phyloP scores from a whole-genome alignment of 2,888 invertebrate genomes.

The Spatulosminthurus flaviceps region DNA sequence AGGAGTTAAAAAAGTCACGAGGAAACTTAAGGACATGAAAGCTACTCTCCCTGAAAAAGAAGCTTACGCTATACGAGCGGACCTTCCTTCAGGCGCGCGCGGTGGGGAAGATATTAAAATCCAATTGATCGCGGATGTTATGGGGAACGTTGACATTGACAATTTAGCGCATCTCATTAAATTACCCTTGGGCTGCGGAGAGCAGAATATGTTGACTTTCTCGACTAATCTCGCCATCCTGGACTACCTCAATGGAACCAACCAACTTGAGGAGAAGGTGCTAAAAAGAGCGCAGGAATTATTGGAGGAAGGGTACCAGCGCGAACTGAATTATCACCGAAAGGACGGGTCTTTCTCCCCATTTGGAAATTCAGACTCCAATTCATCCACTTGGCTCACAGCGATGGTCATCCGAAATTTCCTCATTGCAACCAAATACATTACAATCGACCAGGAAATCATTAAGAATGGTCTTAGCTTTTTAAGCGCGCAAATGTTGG shows the following conservation, averaged over 20 bases:
- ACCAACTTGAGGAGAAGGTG: not conserved
- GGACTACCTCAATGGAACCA: slow-evolving; percentile 21
- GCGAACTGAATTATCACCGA: slow-evolving; percentile 75
- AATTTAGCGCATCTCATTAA: slow-evolving; percentile 72
- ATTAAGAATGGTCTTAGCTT: slow-evolving; percentile 68
- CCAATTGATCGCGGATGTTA: not conserved
- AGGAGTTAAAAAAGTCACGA: too few relatives aligned
- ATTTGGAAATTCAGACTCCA: not conserved
- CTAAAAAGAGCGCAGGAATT: slow-evolving; percentile 64
- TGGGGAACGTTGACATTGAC: not conserved
- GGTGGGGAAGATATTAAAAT: not conserved
- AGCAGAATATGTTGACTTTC: slow-evolving; percentile 39
- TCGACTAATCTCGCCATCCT: not conserved
- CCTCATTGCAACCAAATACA: slow-evolving; percentile 67
- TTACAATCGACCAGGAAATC: slow-evolving; percentile 68
- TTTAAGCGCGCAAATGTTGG: slow-evolving; percentile 67
- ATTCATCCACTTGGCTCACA: slow-evolving; percentile 66
- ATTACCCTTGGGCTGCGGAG: slow-evolving; percentile 35
- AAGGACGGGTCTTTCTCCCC: slow-evolving; percentile 66
- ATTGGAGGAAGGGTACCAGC: slow-evolving; percentile 88
- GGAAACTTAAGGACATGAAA: too few relatives aligned
- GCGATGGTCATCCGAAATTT: slow-evolving; percentile 70
- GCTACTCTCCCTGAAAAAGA: too few relatives aligned
- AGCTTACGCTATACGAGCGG: too few relatives aligned
- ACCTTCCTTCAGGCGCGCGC: not conserved